A percentile compares a stretch with the other conserved stretches of the same genome.
phyloP scores from a whole-genome alignment of 2,113 vertebrate species.

The Scolopax mira region DNA sequence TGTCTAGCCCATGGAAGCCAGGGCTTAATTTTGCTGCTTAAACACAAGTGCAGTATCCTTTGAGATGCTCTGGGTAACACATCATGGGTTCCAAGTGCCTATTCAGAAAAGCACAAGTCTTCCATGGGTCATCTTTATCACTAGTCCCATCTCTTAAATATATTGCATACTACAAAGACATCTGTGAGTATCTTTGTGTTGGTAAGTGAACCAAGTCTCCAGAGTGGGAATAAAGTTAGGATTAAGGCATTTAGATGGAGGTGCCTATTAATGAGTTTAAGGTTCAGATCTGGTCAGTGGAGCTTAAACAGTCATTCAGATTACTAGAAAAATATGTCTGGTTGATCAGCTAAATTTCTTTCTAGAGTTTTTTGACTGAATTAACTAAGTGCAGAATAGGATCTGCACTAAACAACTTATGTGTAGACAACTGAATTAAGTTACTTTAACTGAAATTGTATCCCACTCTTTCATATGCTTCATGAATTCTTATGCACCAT shows the following conservation, averaged over 20 bases:
- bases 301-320: neutral
- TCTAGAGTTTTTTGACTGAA: neutral
- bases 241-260: neutral
- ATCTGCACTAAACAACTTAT: neutral
- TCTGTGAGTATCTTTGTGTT: neutral
- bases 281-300: neutral
- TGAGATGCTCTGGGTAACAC: neutral
- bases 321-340: neutral
- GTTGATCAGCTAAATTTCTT: neutral
- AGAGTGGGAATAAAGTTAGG: neutral
- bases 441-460: neutral
- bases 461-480: neutral
- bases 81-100: neutral
- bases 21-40: neutral
- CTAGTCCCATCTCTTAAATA: neutral
- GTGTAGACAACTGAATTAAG: neutral
- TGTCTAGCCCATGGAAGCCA: neutral
- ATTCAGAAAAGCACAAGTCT: neutral
- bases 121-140: neutral
- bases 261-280: neutral
- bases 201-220: neutral
- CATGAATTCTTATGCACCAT: neutral
- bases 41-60: neutral
- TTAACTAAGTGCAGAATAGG: neutral
- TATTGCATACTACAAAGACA: neutral